A percentile compares a stretch with the other conserved stretches of the same genome.
Evolutionary conservation across 2,888 invertebrate genomes (phyloP).

Genomic region (Morpho deidamia): DNA sequence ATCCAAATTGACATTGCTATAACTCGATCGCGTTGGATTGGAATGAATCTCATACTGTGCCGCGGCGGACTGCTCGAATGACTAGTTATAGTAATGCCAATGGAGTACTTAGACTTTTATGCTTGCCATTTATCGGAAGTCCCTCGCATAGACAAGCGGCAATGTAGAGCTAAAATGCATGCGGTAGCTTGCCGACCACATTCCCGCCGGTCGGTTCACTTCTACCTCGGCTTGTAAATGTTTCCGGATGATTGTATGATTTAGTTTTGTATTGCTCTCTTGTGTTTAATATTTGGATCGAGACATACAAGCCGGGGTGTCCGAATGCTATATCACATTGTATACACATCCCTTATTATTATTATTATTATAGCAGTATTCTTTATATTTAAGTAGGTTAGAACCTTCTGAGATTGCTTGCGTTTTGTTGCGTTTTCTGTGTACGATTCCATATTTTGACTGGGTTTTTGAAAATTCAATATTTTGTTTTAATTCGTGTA

Average conservation of each 20-base stretch:
- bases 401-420: slow-evolving; percentile 64
- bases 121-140: slow-evolving; percentile 14
- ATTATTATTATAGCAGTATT: slow-evolving; percentile 65
- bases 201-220: slow-evolving; percentile 51
- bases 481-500: not conserved
- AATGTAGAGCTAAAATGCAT: slow-evolving; percentile 62
- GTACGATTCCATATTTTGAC: slow-evolving; percentile 1
- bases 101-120: slow-evolving; percentile 6
- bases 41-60: not conserved
- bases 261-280: slow-evolving; percentile 1
- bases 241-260: not conserved
- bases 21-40: not conserved
- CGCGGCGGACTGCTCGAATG: not conserved
- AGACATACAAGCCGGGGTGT: slow-evolving; percentile 51
- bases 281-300: not conserved
- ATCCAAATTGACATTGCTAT: slow-evolving; percentile 7
- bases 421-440: slow-evolving; percentile 30
- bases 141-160: slow-evolving; percentile 49
- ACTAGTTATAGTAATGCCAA: slow-evolving; percentile 1
- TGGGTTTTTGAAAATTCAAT: slow-evolving; percentile 3
- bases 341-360: slow-evolving; percentile 49
- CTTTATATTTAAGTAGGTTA: slow-evolving; percentile 68
- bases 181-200: slow-evolving; percentile 66
- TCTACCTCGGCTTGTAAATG: slow-evolving; percentile 51
- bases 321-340: slow-evolving; percentile 62